phyloP scores from a whole-genome alignment of 1,140 invertebrate genomes.

The Trichoplusia ni region DNA sequence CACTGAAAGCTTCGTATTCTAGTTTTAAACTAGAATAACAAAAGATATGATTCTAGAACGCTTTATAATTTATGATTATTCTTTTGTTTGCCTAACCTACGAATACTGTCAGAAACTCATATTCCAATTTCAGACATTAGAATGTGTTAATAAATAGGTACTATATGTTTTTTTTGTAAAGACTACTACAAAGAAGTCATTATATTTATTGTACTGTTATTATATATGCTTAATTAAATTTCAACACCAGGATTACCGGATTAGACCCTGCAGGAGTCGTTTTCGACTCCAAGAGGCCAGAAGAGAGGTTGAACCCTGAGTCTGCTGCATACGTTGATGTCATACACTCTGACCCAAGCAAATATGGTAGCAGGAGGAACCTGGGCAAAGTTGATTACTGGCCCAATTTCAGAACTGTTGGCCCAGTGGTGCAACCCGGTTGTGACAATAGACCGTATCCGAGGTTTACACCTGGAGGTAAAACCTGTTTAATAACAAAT shows the following conservation, averaged over 20 bases:
- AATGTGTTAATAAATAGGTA: too few relatives aligned
- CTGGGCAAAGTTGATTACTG: slow-evolving; percentile 68
- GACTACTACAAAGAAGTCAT: too few relatives aligned
- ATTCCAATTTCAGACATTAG: too few relatives aligned
- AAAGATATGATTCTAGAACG: too few relatives aligned
- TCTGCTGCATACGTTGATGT: slow-evolving; percentile 60
- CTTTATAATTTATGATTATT: too few relatives aligned
- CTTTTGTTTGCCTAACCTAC: too few relatives aligned
- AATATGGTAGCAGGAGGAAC: slow-evolving; percentile 51
- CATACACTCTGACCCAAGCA: slow-evolving; percentile 65
- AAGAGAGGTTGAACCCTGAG: slow-evolving; percentile 44
- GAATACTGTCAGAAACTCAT: too few relatives aligned
- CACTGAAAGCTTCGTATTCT: too few relatives aligned
- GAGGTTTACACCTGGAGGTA: slow-evolving; percentile 58
- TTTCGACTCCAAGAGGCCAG: slow-evolving; percentile 53
- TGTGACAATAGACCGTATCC: slow-evolving; percentile 42
- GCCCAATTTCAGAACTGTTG: slow-evolving; percentile 57
- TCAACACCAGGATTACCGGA: slow-evolving; percentile 71
- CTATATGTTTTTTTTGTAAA: too few relatives aligned
- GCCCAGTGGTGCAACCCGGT: slow-evolving; percentile 59
- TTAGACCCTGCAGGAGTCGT: slow-evolving; percentile 60
- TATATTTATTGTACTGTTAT: too few relatives aligned
- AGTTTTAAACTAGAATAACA: too few relatives aligned
- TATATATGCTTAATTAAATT: too few relatives aligned
- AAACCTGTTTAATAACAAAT: background rate